These are phyloP conservation scores for Hippolais icterina DNA, from an alignment of 2,113 vertebrate species.

Conservation along the genomic window DNA sequence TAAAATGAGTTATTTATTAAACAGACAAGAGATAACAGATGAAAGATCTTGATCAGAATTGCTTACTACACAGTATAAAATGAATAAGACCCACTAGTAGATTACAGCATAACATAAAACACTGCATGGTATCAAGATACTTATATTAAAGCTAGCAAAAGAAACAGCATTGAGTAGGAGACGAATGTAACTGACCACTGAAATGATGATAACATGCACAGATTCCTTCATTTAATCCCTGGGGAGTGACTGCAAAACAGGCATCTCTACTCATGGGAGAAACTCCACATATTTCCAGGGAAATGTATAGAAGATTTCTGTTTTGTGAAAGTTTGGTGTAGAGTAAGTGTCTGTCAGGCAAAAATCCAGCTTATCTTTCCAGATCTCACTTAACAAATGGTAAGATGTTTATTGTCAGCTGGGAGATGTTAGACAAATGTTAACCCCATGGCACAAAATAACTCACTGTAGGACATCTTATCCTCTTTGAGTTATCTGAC, in stretches of 20 bases:
- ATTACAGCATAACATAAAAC: not conserved
- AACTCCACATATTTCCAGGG: not conserved
- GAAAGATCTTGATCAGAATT: not conserved
- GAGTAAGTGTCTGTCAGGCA: not conserved
- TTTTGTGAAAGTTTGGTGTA: not conserved
- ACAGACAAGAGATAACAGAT: not conserved
- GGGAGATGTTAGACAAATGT: not conserved
- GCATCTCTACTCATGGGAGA: rapidly evolving
- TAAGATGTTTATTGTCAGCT: not conserved
- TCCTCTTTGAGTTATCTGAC: not conserved
- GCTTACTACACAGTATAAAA: not conserved
- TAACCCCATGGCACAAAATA: not conserved
- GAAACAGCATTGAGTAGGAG: not conserved
- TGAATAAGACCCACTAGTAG: not conserved
- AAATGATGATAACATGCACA: rapidly evolving
- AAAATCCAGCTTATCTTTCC: not conserved
- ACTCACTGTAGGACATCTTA: not conserved
- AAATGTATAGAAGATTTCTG: not conserved
- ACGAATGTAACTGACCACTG: not conserved
- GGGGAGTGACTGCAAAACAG: not conserved
- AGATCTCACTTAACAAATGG: not conserved
- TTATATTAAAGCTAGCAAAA: not conserved
- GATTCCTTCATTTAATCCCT: not conserved
- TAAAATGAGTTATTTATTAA: not conserved
- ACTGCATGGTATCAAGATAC: not conserved